Percentiles rank a stretch among this genome's conserved stretches.
Evolutionary conservation across 2,888 invertebrate species (phyloP).

Genomic region (Anarsia innoxiella): DNA sequence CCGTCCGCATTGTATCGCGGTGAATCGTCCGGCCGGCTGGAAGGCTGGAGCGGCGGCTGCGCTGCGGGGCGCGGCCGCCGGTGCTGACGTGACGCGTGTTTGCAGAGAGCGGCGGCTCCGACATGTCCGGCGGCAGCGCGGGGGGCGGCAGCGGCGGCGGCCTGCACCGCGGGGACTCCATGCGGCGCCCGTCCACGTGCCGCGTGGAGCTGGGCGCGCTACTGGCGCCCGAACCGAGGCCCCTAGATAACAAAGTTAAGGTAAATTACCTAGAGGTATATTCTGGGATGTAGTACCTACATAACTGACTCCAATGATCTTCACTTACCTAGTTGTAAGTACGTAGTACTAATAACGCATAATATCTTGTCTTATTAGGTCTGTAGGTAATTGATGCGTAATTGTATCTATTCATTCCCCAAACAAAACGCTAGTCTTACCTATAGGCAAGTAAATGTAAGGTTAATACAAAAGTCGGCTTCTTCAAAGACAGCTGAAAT

Average conservation of each 20-base stretch:
- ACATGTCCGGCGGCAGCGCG: slow-evolving; percentile 62
- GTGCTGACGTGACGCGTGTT: slow-evolving; percentile 25
- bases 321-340: too few species aligned
- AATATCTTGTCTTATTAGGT: too few species aligned
- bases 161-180: slow-evolving; percentile 25
- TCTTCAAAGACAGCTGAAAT: too few species aligned
- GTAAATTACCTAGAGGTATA: too few species aligned
- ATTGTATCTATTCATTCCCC: too few species aligned
- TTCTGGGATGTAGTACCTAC: too few species aligned
- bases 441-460: too few species aligned
- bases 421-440: too few species aligned
- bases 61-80: slow-evolving; percentile 23
- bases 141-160: slow-evolving; percentile 37
- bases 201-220: slow-evolving; percentile 78
- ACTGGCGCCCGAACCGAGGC: slow-evolving; percentile 79
- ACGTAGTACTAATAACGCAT: too few species aligned
- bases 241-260: slow-evolving; percentile 84
- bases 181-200: slow-evolving; percentile 63
- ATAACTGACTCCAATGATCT: too few species aligned
- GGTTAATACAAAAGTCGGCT: too few species aligned
- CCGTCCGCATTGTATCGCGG: slow-evolving; percentile 37
- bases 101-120: slow-evolving; percentile 60
- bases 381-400: too few species aligned
- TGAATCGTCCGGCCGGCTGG: slow-evolving; percentile 36
- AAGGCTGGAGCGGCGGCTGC: slow-evolving; percentile 31